Evolutionary conservation across 2,888 invertebrate species (phyloP).

Genomic region (Campoplex capitator): DNA sequence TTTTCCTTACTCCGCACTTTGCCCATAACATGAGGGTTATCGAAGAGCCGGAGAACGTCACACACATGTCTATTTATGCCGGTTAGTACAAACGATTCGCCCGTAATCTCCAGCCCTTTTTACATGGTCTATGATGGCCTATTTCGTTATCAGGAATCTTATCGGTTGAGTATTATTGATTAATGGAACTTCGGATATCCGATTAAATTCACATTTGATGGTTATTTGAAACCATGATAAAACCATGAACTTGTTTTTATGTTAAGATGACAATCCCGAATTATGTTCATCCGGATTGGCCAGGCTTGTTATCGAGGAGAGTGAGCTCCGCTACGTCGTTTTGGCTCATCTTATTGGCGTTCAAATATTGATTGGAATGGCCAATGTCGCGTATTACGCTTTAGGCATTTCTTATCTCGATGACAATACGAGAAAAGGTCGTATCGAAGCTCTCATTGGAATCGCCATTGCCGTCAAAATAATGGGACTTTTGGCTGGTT

Average conservation of each 20-base stretch:
- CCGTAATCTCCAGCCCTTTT: neutral
- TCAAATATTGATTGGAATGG: slow-evolving; percentile 85
- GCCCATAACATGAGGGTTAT: slow-evolving; percentile 81
- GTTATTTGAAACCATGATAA: slow-evolving; percentile 31
- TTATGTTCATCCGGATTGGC: slow-evolving; percentile 71
- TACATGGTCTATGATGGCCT: slow-evolving; percentile 14
- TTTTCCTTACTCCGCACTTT: slow-evolving; percentile 86
- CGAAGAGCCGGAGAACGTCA: slow-evolving; percentile 71
- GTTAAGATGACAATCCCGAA: slow-evolving; percentile 77
- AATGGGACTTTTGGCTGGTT: slow-evolving; percentile 78
- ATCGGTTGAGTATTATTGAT: slow-evolving; percentile 46
- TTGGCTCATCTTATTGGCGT: slow-evolving; percentile 85
- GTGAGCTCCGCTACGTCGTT: slow-evolving; percentile 80
- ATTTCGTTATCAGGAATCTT: slow-evolving; percentile 56
- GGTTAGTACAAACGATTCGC: slow-evolving; percentile 72
- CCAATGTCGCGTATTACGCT: slow-evolving; percentile 85
- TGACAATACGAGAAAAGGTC: slow-evolving; percentile 86
- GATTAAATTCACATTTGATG: slow-evolving; percentile 16
- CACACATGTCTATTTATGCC: slow-evolving; percentile 77
- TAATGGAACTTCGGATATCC: neutral
- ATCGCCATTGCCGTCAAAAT: slow-evolving; percentile 76
- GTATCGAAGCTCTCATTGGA: slow-evolving; percentile 84
- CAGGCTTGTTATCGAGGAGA: slow-evolving; percentile 73
- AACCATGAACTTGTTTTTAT: neutral
- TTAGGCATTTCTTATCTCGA: slow-evolving; percentile 88